A percentile compares a stretch with the other conserved stretches of the same genome.
Evolutionary conservation across 2,888 invertebrate species (phyloP).

Genomic region (Escarpia spicata): DNA sequence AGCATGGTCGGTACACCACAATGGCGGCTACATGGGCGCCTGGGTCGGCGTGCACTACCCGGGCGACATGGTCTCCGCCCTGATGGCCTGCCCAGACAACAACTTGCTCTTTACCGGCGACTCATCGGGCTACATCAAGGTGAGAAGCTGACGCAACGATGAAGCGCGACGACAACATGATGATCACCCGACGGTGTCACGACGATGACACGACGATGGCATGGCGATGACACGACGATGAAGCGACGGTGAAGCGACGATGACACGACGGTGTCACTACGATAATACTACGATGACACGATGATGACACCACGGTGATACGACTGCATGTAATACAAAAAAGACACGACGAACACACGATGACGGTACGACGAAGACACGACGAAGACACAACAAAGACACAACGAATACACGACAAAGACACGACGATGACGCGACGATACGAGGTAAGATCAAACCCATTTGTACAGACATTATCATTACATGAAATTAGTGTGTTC

Average conservation of each 20-base stretch:
- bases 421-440: neutral
- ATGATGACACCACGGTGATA: too few species aligned
- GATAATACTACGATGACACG: too few species aligned
- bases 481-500: too few species aligned
- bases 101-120: slow-evolving; percentile 71
- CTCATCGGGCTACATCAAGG: slow-evolving; percentile 52
- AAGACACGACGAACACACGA: neutral
- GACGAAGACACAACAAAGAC: neutral
- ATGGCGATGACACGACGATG: neutral
- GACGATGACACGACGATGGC: neutral
- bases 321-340: too few species aligned
- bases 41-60: slow-evolving; percentile 78
- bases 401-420: neutral
- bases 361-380: neutral
- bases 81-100: slow-evolving; percentile 78
- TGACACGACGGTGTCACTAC: too few species aligned
- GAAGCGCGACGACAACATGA: neutral
- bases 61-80: slow-evolving; percentile 71
- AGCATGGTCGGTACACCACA: slow-evolving; percentile 83
- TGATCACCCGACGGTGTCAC: neutral
- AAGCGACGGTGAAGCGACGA: neutral
- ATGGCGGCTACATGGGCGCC: slow-evolving; percentile 76
- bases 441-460: too few species aligned
- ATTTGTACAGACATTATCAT: too few species aligned
- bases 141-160: neutral